Evolutionary conservation across 2,888 invertebrate genomes (phyloP).

Genomic region (Tyria jacobaeae): DNA sequence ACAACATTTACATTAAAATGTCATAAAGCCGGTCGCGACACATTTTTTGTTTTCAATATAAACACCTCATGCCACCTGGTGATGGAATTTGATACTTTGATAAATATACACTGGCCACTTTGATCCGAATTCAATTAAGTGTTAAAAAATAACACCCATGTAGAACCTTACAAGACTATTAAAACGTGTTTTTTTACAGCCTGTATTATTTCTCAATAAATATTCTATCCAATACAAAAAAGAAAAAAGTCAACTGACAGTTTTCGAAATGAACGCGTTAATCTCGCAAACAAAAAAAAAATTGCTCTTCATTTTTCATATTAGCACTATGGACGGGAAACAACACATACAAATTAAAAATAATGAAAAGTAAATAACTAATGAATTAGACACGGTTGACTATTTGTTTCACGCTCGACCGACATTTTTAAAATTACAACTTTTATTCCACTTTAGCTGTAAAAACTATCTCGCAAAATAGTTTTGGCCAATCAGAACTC

Average conservation of each 20-base stretch:
- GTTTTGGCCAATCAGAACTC: conserved; percentile 28
- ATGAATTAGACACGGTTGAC: no score
- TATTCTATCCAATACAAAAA: no score
- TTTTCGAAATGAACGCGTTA: no score
- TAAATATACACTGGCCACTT: conserved; percentile 9
- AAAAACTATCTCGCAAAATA: conserved; percentile 13
- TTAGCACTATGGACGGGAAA: no score
- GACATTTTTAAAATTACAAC: background rate
- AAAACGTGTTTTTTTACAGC: no score
- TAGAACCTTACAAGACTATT: background rate
- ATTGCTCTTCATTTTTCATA: no score
- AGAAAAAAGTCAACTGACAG: no score
- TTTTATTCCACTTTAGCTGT: background rate
- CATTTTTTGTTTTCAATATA: conserved; percentile 34
- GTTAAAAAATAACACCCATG: background rate
- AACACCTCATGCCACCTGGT: conserved; percentile 37
- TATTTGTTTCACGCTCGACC: no score
- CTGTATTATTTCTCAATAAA: no score
- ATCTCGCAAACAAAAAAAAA: no score
- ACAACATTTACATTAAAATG: conserved; percentile 52
- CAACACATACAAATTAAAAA: background rate
- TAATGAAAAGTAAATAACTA: background rate
- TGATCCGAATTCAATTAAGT: background rate
- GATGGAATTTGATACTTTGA: conserved; percentile 30
- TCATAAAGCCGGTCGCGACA: conserved; percentile 49